These are phyloP conservation scores for Drosophila tropicalis DNA, from an alignment of 1,140 invertebrate genomes.

Conservation along the genomic window DNA sequence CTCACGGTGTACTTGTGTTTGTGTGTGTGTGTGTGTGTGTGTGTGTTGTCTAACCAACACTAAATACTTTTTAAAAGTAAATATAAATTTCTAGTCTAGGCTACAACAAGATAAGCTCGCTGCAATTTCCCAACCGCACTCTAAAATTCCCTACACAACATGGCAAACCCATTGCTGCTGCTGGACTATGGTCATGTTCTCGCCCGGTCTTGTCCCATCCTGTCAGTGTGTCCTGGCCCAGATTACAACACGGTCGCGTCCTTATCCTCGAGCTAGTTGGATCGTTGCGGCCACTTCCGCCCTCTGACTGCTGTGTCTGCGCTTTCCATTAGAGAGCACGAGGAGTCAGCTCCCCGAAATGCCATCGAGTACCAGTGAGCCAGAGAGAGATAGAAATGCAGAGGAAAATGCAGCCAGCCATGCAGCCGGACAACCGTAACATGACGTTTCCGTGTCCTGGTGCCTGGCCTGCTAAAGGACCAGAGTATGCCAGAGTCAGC, in stretches of 20 bases:
- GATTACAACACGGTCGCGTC: conserved; percentile 64
- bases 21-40: neutral
- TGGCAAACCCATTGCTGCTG: conserved; percentile 4
- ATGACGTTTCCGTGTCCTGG: conserved; percentile 70
- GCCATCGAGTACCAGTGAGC: conserved; percentile 10
- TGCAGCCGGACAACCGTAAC: conserved; percentile 75
- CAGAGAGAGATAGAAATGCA: conserved; percentile 11
- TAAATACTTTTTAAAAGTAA: conserved; percentile 67
- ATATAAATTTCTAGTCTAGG: conserved; percentile 49
- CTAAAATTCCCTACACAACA: conserved; percentile 12
- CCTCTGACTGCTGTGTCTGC: conserved; percentile 38
- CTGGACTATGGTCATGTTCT: conserved; percentile 21
- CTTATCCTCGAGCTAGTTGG: conserved; percentile 28
- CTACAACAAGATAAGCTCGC: conserved; percentile 60
- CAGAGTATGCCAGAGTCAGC: conserved; percentile 41
- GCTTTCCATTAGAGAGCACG: conserved; percentile 57
- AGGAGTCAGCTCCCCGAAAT: conserved; percentile 6
- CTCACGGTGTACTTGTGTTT: neutral
- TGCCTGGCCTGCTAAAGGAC: neutral
- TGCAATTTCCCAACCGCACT: conserved; percentile 23
- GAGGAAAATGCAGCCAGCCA: conserved; percentile 59
- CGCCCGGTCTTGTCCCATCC: conserved; percentile 29
- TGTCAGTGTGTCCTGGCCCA: conserved; percentile 54
- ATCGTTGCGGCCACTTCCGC: conserved; percentile 65
- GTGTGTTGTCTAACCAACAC: conserved; percentile 42